These are phyloP conservation scores for Aramus guarauna DNA, from an alignment of 2,113 vertebrate species.

Conservation along the genomic window DNA sequence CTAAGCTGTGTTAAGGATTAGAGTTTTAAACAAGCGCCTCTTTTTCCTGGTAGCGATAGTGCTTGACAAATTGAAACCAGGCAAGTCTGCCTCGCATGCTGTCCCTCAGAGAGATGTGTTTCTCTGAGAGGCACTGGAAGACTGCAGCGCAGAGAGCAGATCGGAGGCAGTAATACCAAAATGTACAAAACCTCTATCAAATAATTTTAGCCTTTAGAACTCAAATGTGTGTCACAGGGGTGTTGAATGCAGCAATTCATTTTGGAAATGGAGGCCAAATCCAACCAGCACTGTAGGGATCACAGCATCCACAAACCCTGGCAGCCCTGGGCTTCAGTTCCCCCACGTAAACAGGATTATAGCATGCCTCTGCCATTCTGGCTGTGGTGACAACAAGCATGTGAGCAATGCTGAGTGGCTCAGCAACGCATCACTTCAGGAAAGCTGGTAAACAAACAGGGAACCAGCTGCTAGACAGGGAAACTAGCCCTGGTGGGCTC, in stretches of 20 bases:
- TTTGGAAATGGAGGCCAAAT: not conserved
- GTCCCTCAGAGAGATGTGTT: not conserved
- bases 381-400: not conserved
- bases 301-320: not conserved
- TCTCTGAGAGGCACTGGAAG: not conserved
- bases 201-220: not conserved
- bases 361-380: not conserved
- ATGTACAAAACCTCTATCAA: not conserved
- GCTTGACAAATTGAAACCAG: not conserved
- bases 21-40: not conserved
- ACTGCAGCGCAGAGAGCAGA: not conserved
- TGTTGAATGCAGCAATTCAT: not conserved
- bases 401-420: not conserved
- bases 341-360: accelerated
- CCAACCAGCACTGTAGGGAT: not conserved
- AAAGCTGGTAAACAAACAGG: not conserved
- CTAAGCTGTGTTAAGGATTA: not conserved
- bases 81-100: not conserved
- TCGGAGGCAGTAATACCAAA: not conserved
- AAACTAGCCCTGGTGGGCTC: not conserved
- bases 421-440: not conserved
- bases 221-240: not conserved
- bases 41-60: not conserved
- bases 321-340: not conserved
- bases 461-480: not conserved